Evolutionary conservation across 2,888 invertebrate species (phyloP).

Genomic region (Sphaerophoria rueppellii): DNA sequence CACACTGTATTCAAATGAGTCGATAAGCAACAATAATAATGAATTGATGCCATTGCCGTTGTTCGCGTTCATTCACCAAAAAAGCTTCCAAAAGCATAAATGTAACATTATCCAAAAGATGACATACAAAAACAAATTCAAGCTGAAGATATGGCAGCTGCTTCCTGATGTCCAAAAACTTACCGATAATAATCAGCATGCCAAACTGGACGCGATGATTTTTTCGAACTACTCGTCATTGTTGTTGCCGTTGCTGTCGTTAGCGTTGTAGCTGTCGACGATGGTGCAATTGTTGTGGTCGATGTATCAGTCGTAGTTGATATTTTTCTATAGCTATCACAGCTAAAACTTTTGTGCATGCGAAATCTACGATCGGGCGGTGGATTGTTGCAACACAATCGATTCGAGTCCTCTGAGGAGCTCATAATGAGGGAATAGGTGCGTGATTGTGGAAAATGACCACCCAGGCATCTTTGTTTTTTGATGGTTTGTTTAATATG

Average conservation of each 20-base stretch:
- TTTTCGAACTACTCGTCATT: conserved; percentile 74
- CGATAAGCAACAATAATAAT: conserved; percentile 28
- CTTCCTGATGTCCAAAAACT: conserved; percentile 78
- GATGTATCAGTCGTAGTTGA: conserved; percentile 53
- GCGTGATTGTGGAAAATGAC: conserved; percentile 82
- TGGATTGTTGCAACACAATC: conserved; percentile 77
- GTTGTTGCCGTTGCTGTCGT: conserved; percentile 80
- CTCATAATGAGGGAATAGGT: conserved; percentile 83
- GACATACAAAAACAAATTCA: conserved; percentile 10
- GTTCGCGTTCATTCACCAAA: conserved; percentile 58
- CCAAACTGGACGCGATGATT: conserved; percentile 83
- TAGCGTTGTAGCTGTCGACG: conserved; percentile 76
- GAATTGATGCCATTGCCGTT: conserved; percentile 42
- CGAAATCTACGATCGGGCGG: conserved; percentile 67
- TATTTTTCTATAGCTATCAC: conserved; percentile 77
- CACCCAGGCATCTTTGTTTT: conserved; percentile 80
- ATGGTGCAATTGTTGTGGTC: conserved; percentile 74
- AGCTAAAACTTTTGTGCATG: conserved; percentile 81
- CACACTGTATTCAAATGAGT: conserved; percentile 50
- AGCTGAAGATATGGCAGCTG: conserved; percentile 10
- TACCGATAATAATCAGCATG: conserved; percentile 86
- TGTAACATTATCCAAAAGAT: neutral
- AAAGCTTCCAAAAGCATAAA: conserved; percentile 40
- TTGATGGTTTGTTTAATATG: conserved; percentile 1
- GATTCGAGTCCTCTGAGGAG: conserved; percentile 82